These are phyloP conservation scores for Heliconius charithonia DNA, from an alignment of 2,888 invertebrate genomes.

Conservation along the genomic window DNA sequence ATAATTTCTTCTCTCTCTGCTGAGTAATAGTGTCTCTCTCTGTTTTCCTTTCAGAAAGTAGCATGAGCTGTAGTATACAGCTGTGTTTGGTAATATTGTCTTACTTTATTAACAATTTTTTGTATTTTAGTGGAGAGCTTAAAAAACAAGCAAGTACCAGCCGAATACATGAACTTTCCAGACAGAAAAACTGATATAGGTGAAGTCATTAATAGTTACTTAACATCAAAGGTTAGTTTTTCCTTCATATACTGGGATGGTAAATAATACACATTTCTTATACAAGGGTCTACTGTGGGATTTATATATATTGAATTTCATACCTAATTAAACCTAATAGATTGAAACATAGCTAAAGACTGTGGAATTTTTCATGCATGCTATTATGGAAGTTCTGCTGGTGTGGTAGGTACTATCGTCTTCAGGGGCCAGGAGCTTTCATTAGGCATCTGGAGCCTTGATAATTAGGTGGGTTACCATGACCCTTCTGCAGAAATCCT, in stretches of 20 bases:
- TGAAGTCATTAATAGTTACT: slow-evolving; percentile 89
- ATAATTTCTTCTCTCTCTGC: background rate
- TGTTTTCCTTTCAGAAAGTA: too few relatives aligned
- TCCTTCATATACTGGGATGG: background rate
- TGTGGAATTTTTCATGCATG: background rate
- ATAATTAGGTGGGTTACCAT: too few relatives aligned
- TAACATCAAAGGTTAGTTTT: slow-evolving; percentile 85
- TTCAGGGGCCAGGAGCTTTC: too few relatives aligned
- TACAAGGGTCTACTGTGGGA: background rate
- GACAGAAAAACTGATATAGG: slow-evolving; percentile 92
- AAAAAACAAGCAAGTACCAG: slow-evolving; percentile 71
- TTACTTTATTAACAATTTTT: background rate
- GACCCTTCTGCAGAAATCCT: too few relatives aligned
- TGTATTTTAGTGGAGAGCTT: slow-evolving; percentile 79
- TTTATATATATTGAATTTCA: background rate
- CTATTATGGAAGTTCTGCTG: background rate
- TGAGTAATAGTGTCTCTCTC: too few relatives aligned
- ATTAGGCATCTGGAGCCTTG: too few relatives aligned
- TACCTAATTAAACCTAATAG: background rate
- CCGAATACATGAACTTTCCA: slow-evolving; percentile 85
- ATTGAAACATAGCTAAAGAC: background rate
- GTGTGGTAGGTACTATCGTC: background rate
- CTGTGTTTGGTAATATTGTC: background rate
- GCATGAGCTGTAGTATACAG: too few relatives aligned
- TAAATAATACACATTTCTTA: background rate